Evolutionary conservation across 2,113 vertebrate genomes (phyloP).

Genomic region (Thryonomys swinderianus): DNA sequence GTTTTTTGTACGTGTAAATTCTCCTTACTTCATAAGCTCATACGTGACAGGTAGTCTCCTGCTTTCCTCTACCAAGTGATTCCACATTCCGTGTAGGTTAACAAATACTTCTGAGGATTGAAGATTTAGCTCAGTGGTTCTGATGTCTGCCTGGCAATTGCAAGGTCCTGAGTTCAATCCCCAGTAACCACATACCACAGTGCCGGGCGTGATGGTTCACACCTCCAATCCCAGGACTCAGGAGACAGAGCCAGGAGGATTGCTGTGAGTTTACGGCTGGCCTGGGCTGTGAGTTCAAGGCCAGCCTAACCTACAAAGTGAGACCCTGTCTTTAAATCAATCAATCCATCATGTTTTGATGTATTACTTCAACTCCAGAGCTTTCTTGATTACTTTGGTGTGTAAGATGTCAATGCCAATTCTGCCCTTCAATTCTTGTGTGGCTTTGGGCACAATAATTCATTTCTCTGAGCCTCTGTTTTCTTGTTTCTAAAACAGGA

Average conservation of each 20-base stretch:
- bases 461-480: background rate
- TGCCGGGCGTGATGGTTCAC: too few species aligned
- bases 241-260: too few species aligned
- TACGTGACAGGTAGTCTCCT: too few species aligned
- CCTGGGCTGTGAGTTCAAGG: too few species aligned
- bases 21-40: background rate
- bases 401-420: background rate
- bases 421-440: background rate
- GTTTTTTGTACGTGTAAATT: background rate
- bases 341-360: background rate
- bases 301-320: too few species aligned
- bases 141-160: too few species aligned
- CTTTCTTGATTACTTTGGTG: background rate
- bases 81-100: background rate
- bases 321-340: too few species aligned
- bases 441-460: background rate
- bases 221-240: too few species aligned
- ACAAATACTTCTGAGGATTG: background rate
- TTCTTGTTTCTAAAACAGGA: conserved; percentile 42
- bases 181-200: too few species aligned
- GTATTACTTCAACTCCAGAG: background rate
- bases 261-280: too few species aligned
- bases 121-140: too few species aligned
- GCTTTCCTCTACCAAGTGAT: background rate
- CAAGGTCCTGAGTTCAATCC: too few species aligned